Percentiles rank a stretch among this genome's conserved stretches.
Evolutionary conservation across 2,797 vertebrate genomes (phyloP).

Genomic region (Synaphobranchus kaupii): DNA sequence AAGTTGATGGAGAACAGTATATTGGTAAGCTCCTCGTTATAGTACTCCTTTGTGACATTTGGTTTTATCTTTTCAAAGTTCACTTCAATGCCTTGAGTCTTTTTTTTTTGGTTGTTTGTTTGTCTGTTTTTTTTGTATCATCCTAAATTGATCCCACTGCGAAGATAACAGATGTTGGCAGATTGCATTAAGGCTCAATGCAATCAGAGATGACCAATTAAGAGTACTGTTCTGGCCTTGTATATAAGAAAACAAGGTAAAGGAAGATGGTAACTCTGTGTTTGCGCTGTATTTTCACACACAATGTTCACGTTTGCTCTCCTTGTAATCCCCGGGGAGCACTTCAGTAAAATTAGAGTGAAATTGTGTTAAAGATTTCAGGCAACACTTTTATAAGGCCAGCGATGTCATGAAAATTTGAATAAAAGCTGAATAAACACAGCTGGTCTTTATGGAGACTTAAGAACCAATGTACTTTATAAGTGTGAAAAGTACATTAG

Average conservation of each 20-base stretch:
- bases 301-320: constrained; percentile 42
- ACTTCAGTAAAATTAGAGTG: background rate
- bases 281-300: constrained; percentile 50
- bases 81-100: constrained; percentile 25
- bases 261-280: background rate
- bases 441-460: background rate
- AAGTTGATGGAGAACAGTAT: background rate
- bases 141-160: constrained; percentile 51
- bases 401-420: background rate
- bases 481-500: background rate
- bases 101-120: constrained; percentile 28
- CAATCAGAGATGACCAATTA: constrained; percentile 56
- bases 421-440: background rate
- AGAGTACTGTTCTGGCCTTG: constrained; percentile 33
- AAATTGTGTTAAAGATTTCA: background rate
- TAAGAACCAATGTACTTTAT: background rate
- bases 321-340: constrained; percentile 23
- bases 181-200: constrained; percentile 54
- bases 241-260: constrained; percentile 36
- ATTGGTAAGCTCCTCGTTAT: background rate
- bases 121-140: constrained; percentile 9
- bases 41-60: too few relatives aligned
- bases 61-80: too few relatives aligned
- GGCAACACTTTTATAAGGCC: background rate
- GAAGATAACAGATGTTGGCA: constrained; percentile 41